Evolutionary conservation across 2,888 invertebrate species (phyloP).

Genomic region (Amiota minor): DNA sequence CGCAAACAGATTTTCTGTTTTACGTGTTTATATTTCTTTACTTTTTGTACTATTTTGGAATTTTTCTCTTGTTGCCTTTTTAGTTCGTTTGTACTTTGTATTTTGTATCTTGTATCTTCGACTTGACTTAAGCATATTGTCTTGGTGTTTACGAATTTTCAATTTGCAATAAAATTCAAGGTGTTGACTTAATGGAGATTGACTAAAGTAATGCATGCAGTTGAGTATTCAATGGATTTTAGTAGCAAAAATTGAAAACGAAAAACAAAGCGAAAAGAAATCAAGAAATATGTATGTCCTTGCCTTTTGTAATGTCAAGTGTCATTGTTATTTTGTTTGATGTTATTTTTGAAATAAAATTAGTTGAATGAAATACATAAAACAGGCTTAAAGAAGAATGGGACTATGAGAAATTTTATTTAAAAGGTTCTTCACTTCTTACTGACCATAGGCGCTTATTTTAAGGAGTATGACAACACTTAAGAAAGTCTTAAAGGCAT

Average conservation of each 20-base stretch:
- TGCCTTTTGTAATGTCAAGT: neutral
- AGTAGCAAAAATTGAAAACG: too few species aligned
- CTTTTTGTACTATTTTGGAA: neutral
- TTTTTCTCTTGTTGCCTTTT: slow-evolving; percentile 8
- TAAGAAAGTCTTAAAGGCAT: too few species aligned
- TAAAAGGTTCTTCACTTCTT: too few species aligned
- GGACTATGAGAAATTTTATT: too few species aligned
- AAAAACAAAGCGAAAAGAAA: slow-evolving; percentile 23
- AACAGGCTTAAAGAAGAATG: too few species aligned
- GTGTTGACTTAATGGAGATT: slow-evolving; percentile 67
- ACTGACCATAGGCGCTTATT: too few species aligned
- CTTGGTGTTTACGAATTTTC: slow-evolving; percentile 46
- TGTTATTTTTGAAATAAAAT: slow-evolving; percentile 13
- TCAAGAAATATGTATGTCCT: slow-evolving; percentile 33
- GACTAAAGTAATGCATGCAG: slow-evolving; percentile 51
- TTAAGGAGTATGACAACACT: too few species aligned
- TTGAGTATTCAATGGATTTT: too few species aligned
- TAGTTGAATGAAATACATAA: too few species aligned
- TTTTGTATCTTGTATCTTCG: slow-evolving; percentile 43
- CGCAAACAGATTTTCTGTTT: slow-evolving; percentile 13
- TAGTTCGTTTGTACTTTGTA: neutral
- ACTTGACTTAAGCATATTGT: too few species aligned
- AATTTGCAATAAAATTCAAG: slow-evolving; percentile 68
- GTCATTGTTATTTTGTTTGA: slow-evolving; percentile 8
- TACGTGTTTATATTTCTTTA: slow-evolving; percentile 19